Percentiles rank a stretch among this genome's conserved stretches.
Evolutionary conservation across 2,888 invertebrate species (phyloP).

Genomic region (Deroplatys truncata): DNA sequence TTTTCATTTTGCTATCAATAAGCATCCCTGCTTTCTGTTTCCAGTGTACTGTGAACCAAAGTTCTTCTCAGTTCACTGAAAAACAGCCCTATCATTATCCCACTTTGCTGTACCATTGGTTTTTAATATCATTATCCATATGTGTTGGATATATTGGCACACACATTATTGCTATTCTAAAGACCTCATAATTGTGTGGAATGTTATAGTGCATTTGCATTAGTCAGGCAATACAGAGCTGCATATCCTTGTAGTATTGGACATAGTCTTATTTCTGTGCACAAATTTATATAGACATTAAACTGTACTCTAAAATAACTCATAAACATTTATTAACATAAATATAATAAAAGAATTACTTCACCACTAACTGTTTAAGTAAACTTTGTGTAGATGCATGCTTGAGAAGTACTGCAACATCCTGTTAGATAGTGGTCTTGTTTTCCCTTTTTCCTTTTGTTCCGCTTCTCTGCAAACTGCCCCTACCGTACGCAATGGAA

Average conservation of each 20-base stretch:
- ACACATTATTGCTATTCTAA: no score
- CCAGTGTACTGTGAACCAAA: no score
- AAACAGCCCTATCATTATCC: no score
- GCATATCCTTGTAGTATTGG: not conserved
- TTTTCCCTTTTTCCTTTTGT: not conserved
- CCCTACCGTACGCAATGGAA: conserved; percentile 20
- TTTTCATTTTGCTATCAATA: no score
- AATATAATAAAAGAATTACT: not conserved
- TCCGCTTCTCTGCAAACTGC: conserved; percentile 22
- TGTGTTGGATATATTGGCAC: no score
- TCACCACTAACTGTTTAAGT: not conserved
- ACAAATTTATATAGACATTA: not conserved
- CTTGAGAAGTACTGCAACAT: not conserved
- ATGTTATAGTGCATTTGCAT: not conserved
- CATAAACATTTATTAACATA: not conserved
- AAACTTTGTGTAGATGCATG: not conserved
- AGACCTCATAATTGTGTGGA: not conserved
- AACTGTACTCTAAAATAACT: not conserved
- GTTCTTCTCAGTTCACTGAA: no score
- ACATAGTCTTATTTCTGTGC: not conserved
- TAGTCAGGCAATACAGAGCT: not conserved
- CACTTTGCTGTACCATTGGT: no score
- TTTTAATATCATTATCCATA: no score
- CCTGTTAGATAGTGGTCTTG: not conserved
- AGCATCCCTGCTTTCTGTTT: no score